These are phyloP conservation scores for Bombus sibiricus DNA, from an alignment of 1,140 invertebrate species.

Conservation along the genomic window DNA sequence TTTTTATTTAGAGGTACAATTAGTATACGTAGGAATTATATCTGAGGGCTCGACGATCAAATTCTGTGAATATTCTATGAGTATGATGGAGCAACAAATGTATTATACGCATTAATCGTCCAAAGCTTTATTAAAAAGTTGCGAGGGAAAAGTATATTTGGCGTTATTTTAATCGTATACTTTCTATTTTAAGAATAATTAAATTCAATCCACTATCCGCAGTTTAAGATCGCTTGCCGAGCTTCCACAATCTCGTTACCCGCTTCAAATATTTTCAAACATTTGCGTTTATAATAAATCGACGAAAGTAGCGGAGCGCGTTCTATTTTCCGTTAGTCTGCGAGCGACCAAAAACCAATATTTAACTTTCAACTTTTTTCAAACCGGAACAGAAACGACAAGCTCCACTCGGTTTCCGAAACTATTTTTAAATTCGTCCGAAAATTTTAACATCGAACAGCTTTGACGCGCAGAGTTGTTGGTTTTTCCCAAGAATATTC, in stretches of 20 bases:
- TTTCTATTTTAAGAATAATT: not conserved
- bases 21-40: too few species aligned
- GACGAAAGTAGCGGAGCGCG: not conserved
- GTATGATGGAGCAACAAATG: too few species aligned
- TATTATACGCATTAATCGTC: too few species aligned
- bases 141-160: not conserved
- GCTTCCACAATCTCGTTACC: not conserved
- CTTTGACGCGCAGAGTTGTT: not conserved
- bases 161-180: not conserved
- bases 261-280: not conserved
- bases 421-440: not conserved
- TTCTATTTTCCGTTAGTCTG: not conserved
- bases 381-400: not conserved
- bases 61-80: too few species aligned
- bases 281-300: not conserved
- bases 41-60: too few species aligned
- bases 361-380: not conserved
- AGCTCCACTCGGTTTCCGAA: too few species aligned
- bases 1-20: not conserved
- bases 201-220: not conserved
- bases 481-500: slow-evolving; percentile 3
- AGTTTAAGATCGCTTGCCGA: not conserved
- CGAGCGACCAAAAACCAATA: not conserved
- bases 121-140: too few species aligned
- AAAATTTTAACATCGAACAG: not conserved